phyloP scores from a whole-genome alignment of 2,113 vertebrate genomes.

The Campylomormyrus numenius region DNA sequence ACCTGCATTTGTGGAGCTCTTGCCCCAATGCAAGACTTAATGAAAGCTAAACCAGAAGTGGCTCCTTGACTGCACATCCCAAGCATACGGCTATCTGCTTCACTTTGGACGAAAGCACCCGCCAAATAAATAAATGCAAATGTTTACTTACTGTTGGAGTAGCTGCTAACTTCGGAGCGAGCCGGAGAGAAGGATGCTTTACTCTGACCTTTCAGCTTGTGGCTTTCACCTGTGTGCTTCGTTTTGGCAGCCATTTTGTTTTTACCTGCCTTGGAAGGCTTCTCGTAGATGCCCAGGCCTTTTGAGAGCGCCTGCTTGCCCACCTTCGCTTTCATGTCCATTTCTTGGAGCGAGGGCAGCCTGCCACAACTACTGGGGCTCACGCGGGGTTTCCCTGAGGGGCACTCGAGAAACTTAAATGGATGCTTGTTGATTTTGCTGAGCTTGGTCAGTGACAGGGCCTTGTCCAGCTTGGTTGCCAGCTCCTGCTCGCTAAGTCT shows the following conservation, averaged over 20 bases:
- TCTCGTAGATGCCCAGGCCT: conserved; percentile 63
- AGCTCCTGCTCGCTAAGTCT: conserved; percentile 79
- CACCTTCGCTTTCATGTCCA: conserved; percentile 62
- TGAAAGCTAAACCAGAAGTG: neutral
- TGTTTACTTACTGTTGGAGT: conserved; percentile 85
- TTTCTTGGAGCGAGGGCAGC: conserved; percentile 53
- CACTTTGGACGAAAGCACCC: neutral
- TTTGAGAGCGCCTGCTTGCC: conserved; percentile 63
- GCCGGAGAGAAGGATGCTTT: conserved; percentile 78
- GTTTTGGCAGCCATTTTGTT: conserved; percentile 71
- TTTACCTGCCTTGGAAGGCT: conserved; percentile 74
- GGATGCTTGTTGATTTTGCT: conserved; percentile 66
- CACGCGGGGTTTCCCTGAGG: conserved; percentile 56
- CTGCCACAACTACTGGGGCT: conserved; percentile 52
- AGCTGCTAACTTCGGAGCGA: conserved; percentile 92
- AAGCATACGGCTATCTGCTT: neutral
- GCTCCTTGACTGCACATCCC: neutral
- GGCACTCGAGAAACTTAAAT: conserved; percentile 66
- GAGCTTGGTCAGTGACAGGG: conserved; percentile 85
- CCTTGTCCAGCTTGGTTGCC: conserved; percentile 85
- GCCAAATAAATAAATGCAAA: neutral
- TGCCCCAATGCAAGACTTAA: neutral
- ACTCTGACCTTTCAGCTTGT: conserved; percentile 78
- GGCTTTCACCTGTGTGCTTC: conserved; percentile 66
- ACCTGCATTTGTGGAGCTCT: neutral